Evolutionary conservation across 1,140 invertebrate genomes (phyloP).

Genomic region (Contarinia nasturtii): DNA sequence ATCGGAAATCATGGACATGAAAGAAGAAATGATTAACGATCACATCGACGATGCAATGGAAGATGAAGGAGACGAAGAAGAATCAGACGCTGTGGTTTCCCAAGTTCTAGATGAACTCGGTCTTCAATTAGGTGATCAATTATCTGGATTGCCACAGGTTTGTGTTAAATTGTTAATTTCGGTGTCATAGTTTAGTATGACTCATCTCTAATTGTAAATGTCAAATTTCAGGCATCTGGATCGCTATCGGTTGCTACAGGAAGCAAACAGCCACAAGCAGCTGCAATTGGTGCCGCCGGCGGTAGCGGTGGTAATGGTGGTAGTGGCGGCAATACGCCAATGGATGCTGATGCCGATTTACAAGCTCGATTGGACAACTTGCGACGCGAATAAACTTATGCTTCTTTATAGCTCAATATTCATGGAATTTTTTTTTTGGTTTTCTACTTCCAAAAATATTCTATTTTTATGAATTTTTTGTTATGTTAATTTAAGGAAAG

Average conservation of each 20-base stretch:
- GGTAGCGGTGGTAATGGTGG: constrained; percentile 31
- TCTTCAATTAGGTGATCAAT: constrained; percentile 75
- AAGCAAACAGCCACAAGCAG: constrained; percentile 23
- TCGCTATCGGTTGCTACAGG: constrained; percentile 17
- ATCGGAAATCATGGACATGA: constrained; percentile 99
- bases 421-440: too few relatives aligned
- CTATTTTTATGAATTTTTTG: too few relatives aligned
- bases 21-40: constrained; percentile 99
- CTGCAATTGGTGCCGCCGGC: constrained; percentile 29
- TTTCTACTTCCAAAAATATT: too few relatives aligned
- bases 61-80: constrained; percentile 95
- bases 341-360: constrained; percentile 86
- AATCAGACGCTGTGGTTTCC: constrained; percentile 79
- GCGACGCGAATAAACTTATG: constrained; percentile 56
- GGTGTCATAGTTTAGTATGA: background rate
- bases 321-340: constrained; percentile 31
- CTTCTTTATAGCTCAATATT: too few relatives aligned
- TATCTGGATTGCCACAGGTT: constrained; percentile 66
- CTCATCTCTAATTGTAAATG: background rate
- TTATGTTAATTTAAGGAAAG: too few relatives aligned
- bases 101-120: constrained; percentile 96
- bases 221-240: constrained; percentile 10
- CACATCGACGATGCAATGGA: constrained; percentile 99
- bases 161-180: background rate
- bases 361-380: constrained; percentile 88